phyloP scores from a whole-genome alignment of 92 coral and sea anemone species.

The Bergia puertoricense region DNA sequence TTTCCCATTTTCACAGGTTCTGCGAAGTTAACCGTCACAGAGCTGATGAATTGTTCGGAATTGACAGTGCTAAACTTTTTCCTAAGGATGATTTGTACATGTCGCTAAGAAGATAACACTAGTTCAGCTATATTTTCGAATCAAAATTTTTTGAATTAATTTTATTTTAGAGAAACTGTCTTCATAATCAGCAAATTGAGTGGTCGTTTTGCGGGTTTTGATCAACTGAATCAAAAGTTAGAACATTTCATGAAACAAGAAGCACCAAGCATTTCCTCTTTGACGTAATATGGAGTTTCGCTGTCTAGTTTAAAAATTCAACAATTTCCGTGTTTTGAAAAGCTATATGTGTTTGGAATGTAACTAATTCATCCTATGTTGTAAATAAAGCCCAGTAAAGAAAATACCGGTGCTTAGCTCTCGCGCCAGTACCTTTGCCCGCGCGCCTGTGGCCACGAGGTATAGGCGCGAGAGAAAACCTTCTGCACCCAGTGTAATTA shows the following conservation, averaged over 20 bases:
- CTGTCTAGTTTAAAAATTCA: too few relatives aligned
- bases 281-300: too few relatives aligned
- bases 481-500: too few relatives aligned
- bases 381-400: background rate
- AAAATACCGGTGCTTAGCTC: too few relatives aligned
- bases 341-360: background rate
- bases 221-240: too few relatives aligned
- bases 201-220: background rate
- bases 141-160: background rate
- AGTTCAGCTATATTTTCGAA: background rate
- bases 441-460: too few relatives aligned
- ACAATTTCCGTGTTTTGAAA: too few relatives aligned
- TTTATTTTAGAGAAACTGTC: background rate
- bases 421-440: too few relatives aligned
- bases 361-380: too few relatives aligned
- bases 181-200: background rate
- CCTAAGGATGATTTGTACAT: conserved; percentile 74
- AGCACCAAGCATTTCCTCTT: too few relatives aligned
- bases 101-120: conserved; percentile 58
- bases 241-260: too few relatives aligned
- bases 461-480: too few relatives aligned
- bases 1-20: conserved; percentile 65
- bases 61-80: conserved; percentile 75
- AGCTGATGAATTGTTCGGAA: conserved; percentile 66
- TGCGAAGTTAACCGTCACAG: conserved; percentile 77